Conservation (phyloP, 2,888 invertebrate species). For the Pachliopta kotzebuea region DNA sequence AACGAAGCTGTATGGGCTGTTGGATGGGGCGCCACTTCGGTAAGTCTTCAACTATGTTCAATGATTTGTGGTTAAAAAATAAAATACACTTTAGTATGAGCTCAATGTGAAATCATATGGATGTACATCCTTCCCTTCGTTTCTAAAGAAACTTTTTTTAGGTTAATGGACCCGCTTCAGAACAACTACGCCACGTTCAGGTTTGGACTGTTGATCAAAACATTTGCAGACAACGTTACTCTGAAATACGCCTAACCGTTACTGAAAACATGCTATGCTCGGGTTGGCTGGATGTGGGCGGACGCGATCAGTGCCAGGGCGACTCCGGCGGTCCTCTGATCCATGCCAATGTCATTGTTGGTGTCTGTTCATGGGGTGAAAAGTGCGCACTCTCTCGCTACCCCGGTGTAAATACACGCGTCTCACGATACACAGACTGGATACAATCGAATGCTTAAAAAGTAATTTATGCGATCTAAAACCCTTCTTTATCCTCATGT, state of each 20-base stretch:
- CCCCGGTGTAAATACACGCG: slow-evolving; percentile 49
- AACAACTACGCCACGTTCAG: slow-evolving; percentile 46
- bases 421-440: slow-evolving; percentile 49
- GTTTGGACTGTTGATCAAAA: slow-evolving; percentile 46
- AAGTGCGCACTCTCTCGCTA: slow-evolving; percentile 39
- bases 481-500: neutral
- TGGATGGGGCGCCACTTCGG: slow-evolving; percentile 52
- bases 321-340: slow-evolving; percentile 60
- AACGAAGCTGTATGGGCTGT: slow-evolving; percentile 50
- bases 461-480: neutral
- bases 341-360: slow-evolving; percentile 44
- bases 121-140: too few relatives aligned
- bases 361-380: slow-evolving; percentile 47
- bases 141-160: neutral
- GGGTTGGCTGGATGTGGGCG: slow-evolving; percentile 55
- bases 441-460: slow-evolving; percentile 45
- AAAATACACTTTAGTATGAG: neutral
- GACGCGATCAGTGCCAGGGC: slow-evolving; percentile 60
- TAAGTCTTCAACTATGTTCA: too few relatives aligned
- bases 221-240: slow-evolving; percentile 42
- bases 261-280: slow-evolving; percentile 57
- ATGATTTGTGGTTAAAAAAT: too few relatives aligned
- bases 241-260: slow-evolving; percentile 33
- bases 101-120: too few relatives aligned
- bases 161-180: slow-evolving; percentile 31